Evolutionary conservation across 1,140 invertebrate genomes (phyloP), one percentile per base, ranked within the genome.

Genomic region (Sycophaga agraensis): DNA sequence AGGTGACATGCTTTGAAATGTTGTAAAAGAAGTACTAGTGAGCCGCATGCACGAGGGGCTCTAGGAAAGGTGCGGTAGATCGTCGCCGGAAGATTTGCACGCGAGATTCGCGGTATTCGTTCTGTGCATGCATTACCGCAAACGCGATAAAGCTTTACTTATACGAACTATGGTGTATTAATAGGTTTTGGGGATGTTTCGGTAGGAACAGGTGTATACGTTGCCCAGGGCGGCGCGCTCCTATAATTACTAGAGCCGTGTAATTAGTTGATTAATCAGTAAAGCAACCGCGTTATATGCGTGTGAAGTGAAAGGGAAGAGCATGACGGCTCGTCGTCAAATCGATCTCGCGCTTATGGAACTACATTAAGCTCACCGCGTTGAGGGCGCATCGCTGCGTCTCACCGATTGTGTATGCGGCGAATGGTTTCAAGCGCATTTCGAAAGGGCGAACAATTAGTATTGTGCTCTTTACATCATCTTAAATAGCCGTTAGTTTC

Each of bases 241-340:
- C 37, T 28, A 26, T 54, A 50, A 50, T 63, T 59, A 58, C 48
- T 40, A 34, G 54, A n/a, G 37, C 39, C 54, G 42, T 65, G 49
- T 66, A 69, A 70, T 69, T 70, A 70, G 53, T 34, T 53, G 60
- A 63, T 66, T 59, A 68, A 70, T 56, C 39, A 64, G 35, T 60
- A 59, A 16, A 35, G 43, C 54, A 63, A 63, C 40, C 37, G 46
- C 24, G 46, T 67, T 62, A 59, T 11, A 66, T 62, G 56, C 55
- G 28, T 17, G 2, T 17, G n/a, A 9, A 9, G 31, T n/a, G 31
- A 16, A 8, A 12, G 17, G 19, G 40, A 16, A 6, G n/a, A n/a
- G n/a, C n/a, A n/a, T n/a, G n/a, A n/a, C n/a, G n/a, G 9, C 16
- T 21, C 12, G 17, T 14, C 8, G 31, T 37, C 42, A 37, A 19